These are phyloP conservation scores for Apotomis turbidana DNA, from an alignment of 2,888 invertebrate species.

Conservation along the genomic window DNA sequence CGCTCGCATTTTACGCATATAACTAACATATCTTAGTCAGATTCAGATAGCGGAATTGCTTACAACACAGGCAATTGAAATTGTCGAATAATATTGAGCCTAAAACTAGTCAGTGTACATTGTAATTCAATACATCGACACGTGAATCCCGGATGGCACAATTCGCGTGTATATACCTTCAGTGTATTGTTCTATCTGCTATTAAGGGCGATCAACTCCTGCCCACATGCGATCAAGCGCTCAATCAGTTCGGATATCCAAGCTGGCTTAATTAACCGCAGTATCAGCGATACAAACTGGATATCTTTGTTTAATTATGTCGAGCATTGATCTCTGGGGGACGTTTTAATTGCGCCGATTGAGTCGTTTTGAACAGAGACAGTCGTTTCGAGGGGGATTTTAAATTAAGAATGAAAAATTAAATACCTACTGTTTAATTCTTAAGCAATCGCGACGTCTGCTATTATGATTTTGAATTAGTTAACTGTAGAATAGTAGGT, in stretches of 20 bases:
- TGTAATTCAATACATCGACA: not conserved
- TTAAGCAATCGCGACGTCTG: too few relatives aligned
- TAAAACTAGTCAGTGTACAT: too few relatives aligned
- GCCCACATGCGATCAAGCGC: conserved; percentile 12
- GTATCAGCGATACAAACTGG: conserved; percentile 14
- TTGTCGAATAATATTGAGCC: too few relatives aligned
- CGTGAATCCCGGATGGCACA: not conserved
- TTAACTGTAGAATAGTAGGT: too few relatives aligned
- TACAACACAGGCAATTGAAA: too few relatives aligned
- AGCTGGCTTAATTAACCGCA: conserved; percentile 35
- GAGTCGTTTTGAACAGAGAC: conserved; percentile 50
- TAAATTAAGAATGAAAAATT: conserved; percentile 13
- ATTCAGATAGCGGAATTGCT: too few relatives aligned
- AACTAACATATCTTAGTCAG: too few relatives aligned
- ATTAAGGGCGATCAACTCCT: conserved; percentile 24
- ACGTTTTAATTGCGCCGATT: conserved; percentile 56
- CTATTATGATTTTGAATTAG: too few relatives aligned
- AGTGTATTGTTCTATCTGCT: conserved; percentile 16
- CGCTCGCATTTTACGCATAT: too few relatives aligned
- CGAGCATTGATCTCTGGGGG: conserved; percentile 49
- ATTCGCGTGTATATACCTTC: conserved; percentile 19
- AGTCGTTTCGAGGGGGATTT: not conserved
- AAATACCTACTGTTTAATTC: too few relatives aligned
- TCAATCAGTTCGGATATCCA: conserved; percentile 27
- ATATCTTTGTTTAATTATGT: conserved; percentile 48